Base-by-base conservation (phyloP, 2,113 vertebrate genomes). In the Chaetodon auriga region DNA sequence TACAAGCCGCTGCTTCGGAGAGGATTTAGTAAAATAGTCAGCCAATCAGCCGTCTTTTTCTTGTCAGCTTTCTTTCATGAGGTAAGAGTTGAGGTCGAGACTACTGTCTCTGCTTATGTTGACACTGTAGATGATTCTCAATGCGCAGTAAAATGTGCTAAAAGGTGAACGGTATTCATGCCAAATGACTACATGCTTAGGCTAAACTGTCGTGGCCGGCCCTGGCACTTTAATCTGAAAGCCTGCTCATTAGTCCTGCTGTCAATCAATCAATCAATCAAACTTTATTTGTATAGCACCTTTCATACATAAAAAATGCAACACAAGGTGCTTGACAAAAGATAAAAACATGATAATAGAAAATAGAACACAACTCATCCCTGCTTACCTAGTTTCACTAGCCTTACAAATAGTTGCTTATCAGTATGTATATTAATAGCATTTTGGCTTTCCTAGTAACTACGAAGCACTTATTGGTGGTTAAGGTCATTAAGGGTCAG, bases 51-150 rank as follows among this genome's bases (percentile, higher is more conserved):
- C 0, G 97, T 98, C 38, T 98, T 98, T 93, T 92, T 98, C 25
- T 87, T 94, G 7, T 98, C 97, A 0, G 97, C 97, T 25, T 98
- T 98, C 91, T 98, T 98, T 88, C 97, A 98, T 0, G 97, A 98
- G 97, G 97, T 98, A 72, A 94, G 95, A 53, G 19, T 36, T 13
- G 14, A 70, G 13, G 14, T 3, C 0, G 14, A 64, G 10, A 63
- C 30, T 5, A 7, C 64, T 64, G 45, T 71, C 23, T 66, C 4
- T 63, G n/a, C 7, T 70, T 72, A 19, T 53, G 23, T 48, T 75
- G 70, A 65, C 43, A 64, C 60, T 72, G 63, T 41, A 41, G 15
- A 45, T 11, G 25, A 6, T 62, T 21, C 10, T 53, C 19, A 30
- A 1, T 38, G 23, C 12, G 0, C 38, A n/a, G 38, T 41, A 6